Evolutionary conservation across 1,140 invertebrate genomes (phyloP).

Genomic region (Drosophila rufa): DNA sequence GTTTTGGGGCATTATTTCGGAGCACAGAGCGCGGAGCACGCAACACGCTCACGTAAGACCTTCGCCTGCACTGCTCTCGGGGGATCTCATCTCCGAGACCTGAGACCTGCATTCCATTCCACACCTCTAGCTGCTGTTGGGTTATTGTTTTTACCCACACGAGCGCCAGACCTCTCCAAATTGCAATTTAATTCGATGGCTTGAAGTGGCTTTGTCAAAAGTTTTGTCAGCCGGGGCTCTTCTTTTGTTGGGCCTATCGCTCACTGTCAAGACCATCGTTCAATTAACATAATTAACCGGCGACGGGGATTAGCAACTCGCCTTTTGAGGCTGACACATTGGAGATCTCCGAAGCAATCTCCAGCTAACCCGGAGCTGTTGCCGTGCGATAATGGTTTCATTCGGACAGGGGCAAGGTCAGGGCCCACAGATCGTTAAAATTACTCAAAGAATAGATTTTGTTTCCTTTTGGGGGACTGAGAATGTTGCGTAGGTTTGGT

Average conservation of each 20-base stretch:
- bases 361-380: slow-evolving; percentile 25
- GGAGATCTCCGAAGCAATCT: slow-evolving; percentile 40
- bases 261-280: slow-evolving; percentile 80
- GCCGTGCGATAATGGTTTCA: slow-evolving; percentile 50
- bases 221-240: slow-evolving; percentile 53
- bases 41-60: slow-evolving; percentile 76
- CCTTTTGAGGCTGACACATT: slow-evolving; percentile 62
- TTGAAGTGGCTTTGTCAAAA: slow-evolving; percentile 68
- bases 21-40: slow-evolving; percentile 34
- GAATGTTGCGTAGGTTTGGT: not conserved
- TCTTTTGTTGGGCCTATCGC: slow-evolving; percentile 68
- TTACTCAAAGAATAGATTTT: not conserved
- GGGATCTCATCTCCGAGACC: slow-evolving; percentile 20
- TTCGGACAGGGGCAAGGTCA: slow-evolving; percentile 49
- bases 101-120: slow-evolving; percentile 61
- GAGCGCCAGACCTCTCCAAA: slow-evolving; percentile 54
- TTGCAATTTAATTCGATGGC: slow-evolving; percentile 79
- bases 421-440: not conserved
- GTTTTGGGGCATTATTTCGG: slow-evolving; percentile 26
- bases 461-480: not conserved
- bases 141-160: slow-evolving; percentile 37
- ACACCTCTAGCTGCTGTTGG: slow-evolving; percentile 38
- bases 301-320: slow-evolving; percentile 67
- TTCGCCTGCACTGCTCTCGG: slow-evolving; percentile 51
- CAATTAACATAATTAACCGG: slow-evolving; percentile 82